Conservation (phyloP, 2,888 invertebrate species). For the Melanostoma scalare region DNA sequence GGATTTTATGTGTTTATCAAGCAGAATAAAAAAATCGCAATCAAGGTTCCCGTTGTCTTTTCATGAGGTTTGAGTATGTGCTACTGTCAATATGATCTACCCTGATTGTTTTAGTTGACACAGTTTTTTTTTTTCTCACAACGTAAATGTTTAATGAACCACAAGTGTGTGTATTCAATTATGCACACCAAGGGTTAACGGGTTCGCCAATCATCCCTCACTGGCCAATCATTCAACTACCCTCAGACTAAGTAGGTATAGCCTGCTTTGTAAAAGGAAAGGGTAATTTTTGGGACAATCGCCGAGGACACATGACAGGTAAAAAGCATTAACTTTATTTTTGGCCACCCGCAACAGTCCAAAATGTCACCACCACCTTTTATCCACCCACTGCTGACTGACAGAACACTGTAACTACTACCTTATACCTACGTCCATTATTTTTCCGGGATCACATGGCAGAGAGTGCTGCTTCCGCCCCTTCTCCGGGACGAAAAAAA, state of each 20-base stretch:
- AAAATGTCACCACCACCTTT: slow-evolving; percentile 3
- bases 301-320: slow-evolving; percentile 55
- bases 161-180: slow-evolving; percentile 25
- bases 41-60: slow-evolving; percentile 9
- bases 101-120: slow-evolving; percentile 3
- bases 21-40: background rate
- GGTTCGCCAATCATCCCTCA: slow-evolving; percentile 14
- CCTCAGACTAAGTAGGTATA: background rate
- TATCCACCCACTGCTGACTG: slow-evolving; percentile 7
- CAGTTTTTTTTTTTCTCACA: slow-evolving; percentile 1
- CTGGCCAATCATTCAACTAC: background rate
- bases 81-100: slow-evolving; percentile 30
- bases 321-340: slow-evolving; percentile 67
- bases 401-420: slow-evolving; percentile 23
- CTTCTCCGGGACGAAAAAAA: background rate
- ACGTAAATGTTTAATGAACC: slow-evolving; percentile 45
- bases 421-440: too few species aligned
- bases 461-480: background rate
- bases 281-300: slow-evolving; percentile 18
- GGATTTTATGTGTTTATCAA: background rate
- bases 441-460: slow-evolving; percentile 9
- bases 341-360: slow-evolving; percentile 34
- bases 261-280: background rate
- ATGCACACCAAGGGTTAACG: slow-evolving; percentile 22
- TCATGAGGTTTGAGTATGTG: slow-evolving; percentile 34